Evolutionary conservation across 2,113 vertebrate species (phyloP), one percentile per base, ranked within the genome.

Genomic region (Ascaphus truei): DNA sequence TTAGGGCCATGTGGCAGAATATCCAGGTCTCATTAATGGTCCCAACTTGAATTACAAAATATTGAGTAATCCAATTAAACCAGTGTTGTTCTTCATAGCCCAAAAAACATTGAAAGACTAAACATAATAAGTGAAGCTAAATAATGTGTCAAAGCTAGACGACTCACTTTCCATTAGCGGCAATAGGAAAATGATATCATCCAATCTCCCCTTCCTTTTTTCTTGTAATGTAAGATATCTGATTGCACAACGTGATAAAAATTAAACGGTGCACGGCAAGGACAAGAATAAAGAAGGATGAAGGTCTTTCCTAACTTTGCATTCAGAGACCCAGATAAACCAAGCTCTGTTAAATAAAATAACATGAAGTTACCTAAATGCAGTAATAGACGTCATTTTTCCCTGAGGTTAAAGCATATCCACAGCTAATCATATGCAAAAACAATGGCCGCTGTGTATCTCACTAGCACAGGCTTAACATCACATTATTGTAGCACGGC

Each of bases 71-170:
- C 75, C 68, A 50, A 76, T 68, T 73, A 60, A 62, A 68, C 3
- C 11, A 64, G 2, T 75, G 62, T 34, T 62, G 71, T 47, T 67
- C 65, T 76, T 71, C 41, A 75, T 20, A 23, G 60, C 63, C 50
- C 61, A 76, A 77, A 77, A 81, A 74, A 78, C 52, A 78, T 72
- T 65, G 72, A 57, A n/a, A 66, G 80, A 69, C 67, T 57, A 78
- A 75, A 83, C 71, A 75, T 27, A 75, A 23, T 71, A 64, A 12
- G 61, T 58, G 62, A 77, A 75, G n/a, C 53, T 79, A 77, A 80
- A 72, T 75, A 37, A 51, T 68, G 47, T 59, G 71, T 71, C 67
- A 51, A 61, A 47, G 33, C 31, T 34, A 71, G 56, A 71, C 67
- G 12, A 57, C 33, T 22, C 73, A 29, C 43, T 68, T 25, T 55